Conservation (phyloP, 2,113 vertebrate genomes). For the Pelodiscus sinensis region DNA sequence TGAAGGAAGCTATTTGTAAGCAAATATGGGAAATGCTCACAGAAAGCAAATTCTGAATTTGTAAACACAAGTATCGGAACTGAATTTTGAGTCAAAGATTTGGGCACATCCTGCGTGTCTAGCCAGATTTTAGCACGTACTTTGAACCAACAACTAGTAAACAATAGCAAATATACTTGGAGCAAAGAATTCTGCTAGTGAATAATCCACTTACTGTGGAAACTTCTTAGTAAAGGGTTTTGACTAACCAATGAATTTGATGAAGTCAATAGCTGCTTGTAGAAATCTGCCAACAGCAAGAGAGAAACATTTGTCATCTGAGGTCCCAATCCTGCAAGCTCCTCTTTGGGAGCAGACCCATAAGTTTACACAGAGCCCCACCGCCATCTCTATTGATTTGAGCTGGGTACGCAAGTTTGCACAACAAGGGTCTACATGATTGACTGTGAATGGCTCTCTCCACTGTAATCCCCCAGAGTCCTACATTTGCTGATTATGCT, state of each 20-base stretch:
- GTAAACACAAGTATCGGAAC: constrained; percentile 46
- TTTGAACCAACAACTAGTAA: constrained; percentile 45
- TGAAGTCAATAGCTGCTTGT: constrained; percentile 51
- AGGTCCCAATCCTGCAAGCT: background rate
- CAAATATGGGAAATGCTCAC: constrained; percentile 36
- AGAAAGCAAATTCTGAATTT: constrained; percentile 46
- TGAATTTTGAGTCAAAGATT: constrained; percentile 54
- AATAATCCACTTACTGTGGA: background rate
- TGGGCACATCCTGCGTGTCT: background rate
- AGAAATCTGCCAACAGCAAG: constrained; percentile 38
- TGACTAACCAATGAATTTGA: constrained; percentile 31
- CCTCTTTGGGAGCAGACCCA: background rate
- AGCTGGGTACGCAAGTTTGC: background rate
- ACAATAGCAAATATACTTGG: background rate
- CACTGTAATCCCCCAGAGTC: background rate
- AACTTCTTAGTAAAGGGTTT: constrained; percentile 40
- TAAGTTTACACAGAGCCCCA: background rate
- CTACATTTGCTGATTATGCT: background rate
- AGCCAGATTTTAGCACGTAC: background rate
- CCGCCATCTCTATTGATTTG: background rate
- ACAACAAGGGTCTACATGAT: background rate
- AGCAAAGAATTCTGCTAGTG: background rate
- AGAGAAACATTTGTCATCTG: background rate
- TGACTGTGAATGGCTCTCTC: too few species aligned
- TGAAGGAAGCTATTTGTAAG: background rate